phyloP scores from a whole-genome alignment of 2,113 vertebrate species.

The Gymnocephalus cernua region DNA sequence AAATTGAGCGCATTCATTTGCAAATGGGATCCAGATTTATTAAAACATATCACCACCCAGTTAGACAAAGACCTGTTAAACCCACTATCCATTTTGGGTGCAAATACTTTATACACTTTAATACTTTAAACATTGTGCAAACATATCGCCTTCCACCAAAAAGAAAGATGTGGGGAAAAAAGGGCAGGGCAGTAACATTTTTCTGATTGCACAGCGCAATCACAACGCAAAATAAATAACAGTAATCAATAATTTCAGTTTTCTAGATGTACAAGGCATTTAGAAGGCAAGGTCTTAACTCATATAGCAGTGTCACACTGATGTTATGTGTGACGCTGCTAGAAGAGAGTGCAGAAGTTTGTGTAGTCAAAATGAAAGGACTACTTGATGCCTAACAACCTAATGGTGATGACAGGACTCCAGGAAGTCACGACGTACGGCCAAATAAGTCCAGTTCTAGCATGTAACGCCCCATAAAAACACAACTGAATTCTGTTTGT shows the following conservation, averaged over 20 bases:
- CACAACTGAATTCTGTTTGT: background rate
- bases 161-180: background rate
- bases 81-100: background rate
- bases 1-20: conserved; percentile 33
- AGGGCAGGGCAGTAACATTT: background rate
- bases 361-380: background rate
- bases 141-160: background rate
- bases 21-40: conserved; percentile 28
- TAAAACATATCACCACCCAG: conserved; percentile 26
- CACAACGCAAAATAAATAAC: background rate
- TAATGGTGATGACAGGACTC: background rate
- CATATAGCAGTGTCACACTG: background rate
- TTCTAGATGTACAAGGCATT: background rate
- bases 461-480: background rate
- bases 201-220: background rate
- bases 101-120: too few relatives aligned
- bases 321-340: background rate
- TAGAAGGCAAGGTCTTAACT: background rate
- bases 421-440: background rate
- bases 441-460: background rate
- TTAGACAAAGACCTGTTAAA: conserved; percentile 3
- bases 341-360: background rate
- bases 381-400: background rate
- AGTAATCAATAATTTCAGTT: background rate
- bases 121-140: background rate